Evolutionary conservation across 2,888 invertebrate species (phyloP).

Genomic region (Deilephila elpenor): DNA sequence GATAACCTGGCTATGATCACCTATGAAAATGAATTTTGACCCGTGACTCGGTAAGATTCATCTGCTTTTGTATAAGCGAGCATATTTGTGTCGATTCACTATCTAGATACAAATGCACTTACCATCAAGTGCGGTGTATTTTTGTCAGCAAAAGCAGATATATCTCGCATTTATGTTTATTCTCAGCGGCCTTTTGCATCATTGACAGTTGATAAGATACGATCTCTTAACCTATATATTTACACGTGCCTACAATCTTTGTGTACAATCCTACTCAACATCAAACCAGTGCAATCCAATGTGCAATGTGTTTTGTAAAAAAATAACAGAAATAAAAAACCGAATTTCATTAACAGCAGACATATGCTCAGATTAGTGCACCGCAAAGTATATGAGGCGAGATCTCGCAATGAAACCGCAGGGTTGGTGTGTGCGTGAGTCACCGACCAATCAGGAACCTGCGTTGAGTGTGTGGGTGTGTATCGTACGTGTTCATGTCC

Average conservation of each 20-base stretch:
- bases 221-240: not conserved
- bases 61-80: too few species aligned
- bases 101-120: too few species aligned
- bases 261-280: not conserved
- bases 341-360: slow-evolving; percentile 27
- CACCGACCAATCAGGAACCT: slow-evolving; percentile 53
- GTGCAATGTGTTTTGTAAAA: not conserved
- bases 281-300: not conserved
- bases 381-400: slow-evolving; percentile 66
- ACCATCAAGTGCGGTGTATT: too few species aligned
- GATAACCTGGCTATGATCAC: too few species aligned
- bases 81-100: too few species aligned
- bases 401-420: slow-evolving; percentile 66
- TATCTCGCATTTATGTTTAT: not conserved
- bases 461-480: slow-evolving; percentile 49
- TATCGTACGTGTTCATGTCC: slow-evolving; percentile 43
- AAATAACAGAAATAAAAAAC: slow-evolving; percentile 19
- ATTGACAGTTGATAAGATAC: slow-evolving; percentile 1
- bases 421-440: slow-evolving; percentile 49
- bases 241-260: not conserved
- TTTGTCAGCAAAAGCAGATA: not conserved
- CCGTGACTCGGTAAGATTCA: too few species aligned
- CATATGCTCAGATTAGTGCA: slow-evolving; percentile 60
- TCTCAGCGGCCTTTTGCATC: not conserved
- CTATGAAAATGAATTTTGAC: too few species aligned